These are phyloP conservation scores for Craterocephalus amniculus DNA, from an alignment of 2,797 vertebrate genomes.

Conservation along the genomic window DNA sequence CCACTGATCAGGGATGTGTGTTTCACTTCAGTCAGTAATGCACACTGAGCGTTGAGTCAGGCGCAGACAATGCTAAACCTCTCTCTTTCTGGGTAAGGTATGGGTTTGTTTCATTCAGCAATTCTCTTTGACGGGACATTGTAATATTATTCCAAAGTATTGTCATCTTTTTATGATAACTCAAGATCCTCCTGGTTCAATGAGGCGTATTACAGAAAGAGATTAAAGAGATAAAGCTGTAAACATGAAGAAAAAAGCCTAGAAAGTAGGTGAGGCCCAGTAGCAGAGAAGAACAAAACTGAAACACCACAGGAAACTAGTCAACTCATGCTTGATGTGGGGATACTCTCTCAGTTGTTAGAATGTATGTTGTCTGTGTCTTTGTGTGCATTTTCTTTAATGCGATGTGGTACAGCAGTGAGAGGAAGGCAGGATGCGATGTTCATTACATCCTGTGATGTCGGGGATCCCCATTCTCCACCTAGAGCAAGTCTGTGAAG, in stretches of 20 bases:
- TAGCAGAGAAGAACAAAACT: constrained; percentile 67
- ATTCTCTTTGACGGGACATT: not conserved
- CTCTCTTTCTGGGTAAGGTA: constrained; percentile 7
- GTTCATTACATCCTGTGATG: constrained; percentile 58
- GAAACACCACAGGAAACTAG: constrained; percentile 72
- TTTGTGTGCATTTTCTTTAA: constrained; percentile 28
- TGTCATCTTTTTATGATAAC: constrained; percentile 19
- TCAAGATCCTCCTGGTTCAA: constrained; percentile 1
- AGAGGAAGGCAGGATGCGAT: constrained; percentile 77
- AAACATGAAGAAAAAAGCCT: constrained; percentile 46
- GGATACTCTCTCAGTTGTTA: constrained; percentile 34
- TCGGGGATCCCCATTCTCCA: constrained; percentile 69
- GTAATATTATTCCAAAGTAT: not conserved
- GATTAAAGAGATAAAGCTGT: constrained; percentile 20
- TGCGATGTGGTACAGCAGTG: constrained; percentile 54
- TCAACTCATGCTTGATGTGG: constrained; percentile 47
- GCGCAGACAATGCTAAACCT: constrained; percentile 47
- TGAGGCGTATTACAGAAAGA: constrained; percentile 17
- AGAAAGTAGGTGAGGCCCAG: constrained; percentile 69
- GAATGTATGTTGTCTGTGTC: constrained; percentile 9
- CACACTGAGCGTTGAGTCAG: constrained; percentile 68
- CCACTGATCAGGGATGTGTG: constrained; percentile 72
- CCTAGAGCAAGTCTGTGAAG: constrained; percentile 2
- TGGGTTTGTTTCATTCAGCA: constrained; percentile 7
- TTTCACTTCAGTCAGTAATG: constrained; percentile 77